These are phyloP conservation scores for Taeniopygia guttata DNA, from an alignment of 2,797 vertebrate species.

Conservation along the genomic window DNA sequence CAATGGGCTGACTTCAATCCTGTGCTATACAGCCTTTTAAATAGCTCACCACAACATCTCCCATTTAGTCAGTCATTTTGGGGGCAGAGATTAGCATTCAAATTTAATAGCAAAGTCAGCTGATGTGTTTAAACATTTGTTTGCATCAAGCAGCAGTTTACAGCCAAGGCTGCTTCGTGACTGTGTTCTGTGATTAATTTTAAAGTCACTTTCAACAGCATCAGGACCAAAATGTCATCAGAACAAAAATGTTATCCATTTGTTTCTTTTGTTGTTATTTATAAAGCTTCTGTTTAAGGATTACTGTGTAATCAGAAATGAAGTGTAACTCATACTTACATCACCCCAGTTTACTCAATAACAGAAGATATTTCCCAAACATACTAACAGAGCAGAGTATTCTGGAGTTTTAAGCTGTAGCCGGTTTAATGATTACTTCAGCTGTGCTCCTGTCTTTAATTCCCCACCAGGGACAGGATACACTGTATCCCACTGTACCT, in stretches of 20 bases:
- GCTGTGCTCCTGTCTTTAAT: neutral
- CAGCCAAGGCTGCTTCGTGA: neutral
- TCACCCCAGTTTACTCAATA: neutral
- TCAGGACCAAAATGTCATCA: neutral
- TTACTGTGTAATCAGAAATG: neutral
- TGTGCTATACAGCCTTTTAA: neutral
- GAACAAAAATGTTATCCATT: neutral
- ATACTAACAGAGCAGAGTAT: neutral
- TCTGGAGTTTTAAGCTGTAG: neutral
- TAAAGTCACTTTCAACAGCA: neutral
- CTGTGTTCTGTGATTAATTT: neutral
- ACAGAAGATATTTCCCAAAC: neutral
- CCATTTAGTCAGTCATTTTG: neutral
- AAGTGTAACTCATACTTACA: neutral
- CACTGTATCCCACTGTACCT: neutral
- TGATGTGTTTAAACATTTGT: neutral
- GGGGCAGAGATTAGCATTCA: neutral
- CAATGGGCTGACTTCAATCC: neutral
- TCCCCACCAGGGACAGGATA: neutral
- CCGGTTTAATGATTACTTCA: neutral
- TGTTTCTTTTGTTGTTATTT: neutral
- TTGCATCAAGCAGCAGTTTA: neutral
- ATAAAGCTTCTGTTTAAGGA: neutral
- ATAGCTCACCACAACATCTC: neutral
- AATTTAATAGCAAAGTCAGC: neutral